Evolutionary conservation across 2,888 invertebrate genomes (phyloP), one percentile per base, ranked within the genome.

Genomic region (Agrotis exclamationis): DNA sequence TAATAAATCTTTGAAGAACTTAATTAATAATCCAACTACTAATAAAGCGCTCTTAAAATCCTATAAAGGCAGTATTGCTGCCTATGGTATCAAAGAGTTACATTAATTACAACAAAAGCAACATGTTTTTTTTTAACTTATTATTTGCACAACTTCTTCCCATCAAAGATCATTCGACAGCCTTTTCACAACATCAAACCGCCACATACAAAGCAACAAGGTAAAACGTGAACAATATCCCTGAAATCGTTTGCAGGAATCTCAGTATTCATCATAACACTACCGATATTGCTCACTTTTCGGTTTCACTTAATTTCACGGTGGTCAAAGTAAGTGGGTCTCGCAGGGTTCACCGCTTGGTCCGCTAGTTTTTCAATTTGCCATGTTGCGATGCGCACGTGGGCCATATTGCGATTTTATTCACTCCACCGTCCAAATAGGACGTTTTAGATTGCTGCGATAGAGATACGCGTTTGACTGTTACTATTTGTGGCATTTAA

Each of bases 341-440:
- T 81, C 86, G 47, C 84, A 83, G 83, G 85, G 81, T 62, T 68
- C 64, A 44, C 51, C 56, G 65, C 81, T 86, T 76, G 87, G 86
- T 74, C 84, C 79, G 83, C 86, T 87, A 85, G 83, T 87, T 89
- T 91, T 90, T 90, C 90, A 91, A 90, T 90, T 88, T 79, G 84
- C 73, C 75, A 84, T 87, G 83, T 84, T 86, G 79, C 84, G 69
- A 84, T 80, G 81, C 74, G 72, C 80, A 85, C 80, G 81, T 86
- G 82, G 77, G 77, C 45, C 80, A 88, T 90, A 90, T 90, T 89
- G 91, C 89, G 80, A 85, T 91, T 90, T 89, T 89, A 91, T 90
- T 86, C 87, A 87, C 85, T 85, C 82, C 82, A 74, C 70, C 63
- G 64, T 80, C 76, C 71, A 69, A 84, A 80, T 82, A 66, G 68